Base-by-base conservation (phyloP, 2,113 vertebrate genomes). In the Sorex fumeus region DNA sequence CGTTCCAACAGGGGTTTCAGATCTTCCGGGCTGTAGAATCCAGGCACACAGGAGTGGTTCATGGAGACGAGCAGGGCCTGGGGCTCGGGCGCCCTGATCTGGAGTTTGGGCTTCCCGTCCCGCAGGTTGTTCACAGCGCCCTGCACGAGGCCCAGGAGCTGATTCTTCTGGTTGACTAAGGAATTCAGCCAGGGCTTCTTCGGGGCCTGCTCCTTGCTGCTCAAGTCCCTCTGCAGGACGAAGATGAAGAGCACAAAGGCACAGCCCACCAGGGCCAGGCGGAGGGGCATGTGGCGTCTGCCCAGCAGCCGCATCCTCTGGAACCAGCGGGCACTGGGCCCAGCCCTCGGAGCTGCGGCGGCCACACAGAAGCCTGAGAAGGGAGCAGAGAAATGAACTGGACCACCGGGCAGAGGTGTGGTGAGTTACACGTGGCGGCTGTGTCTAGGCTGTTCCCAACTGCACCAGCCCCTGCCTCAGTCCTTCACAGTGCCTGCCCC, bases 151-250 rank as follows among this genome's bases (percentile, higher is more conserved):
- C 97, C 98, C 6, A 99, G 95, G 92, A 99, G 95, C 8, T 98
- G 98, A 47, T 98, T 99, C 96, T 98, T 98, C 93, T 97, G 98
- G 64, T 95, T 97, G 32, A 98, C 98, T 36, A 99, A 98, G 75
- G 99, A 99, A 90, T 98, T 97, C 62, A 99, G 93, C 99, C 99
- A 99, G 0, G 98, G 99, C 1, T 96, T 97, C 84, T 99, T 99
- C 1, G 97, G 97, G 1, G 91, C 78, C 1, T 76, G 91, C 0
- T 97, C 87, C 0, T 95, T 93, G 3, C 7, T 95, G 4, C 97
- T 97, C 9, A 97, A 98, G 0, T 99, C 99, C 95, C 95, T 98
- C 91, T 99, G 99, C 27, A 99, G 98, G 74, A 99, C 97, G 97
- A 99, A 98, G 64, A 99, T 96, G 85, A 98, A 97, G 87, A 99